Conservation (phyloP, 2,113 vertebrate genomes). For the Argyrosomus japonicus region DNA sequence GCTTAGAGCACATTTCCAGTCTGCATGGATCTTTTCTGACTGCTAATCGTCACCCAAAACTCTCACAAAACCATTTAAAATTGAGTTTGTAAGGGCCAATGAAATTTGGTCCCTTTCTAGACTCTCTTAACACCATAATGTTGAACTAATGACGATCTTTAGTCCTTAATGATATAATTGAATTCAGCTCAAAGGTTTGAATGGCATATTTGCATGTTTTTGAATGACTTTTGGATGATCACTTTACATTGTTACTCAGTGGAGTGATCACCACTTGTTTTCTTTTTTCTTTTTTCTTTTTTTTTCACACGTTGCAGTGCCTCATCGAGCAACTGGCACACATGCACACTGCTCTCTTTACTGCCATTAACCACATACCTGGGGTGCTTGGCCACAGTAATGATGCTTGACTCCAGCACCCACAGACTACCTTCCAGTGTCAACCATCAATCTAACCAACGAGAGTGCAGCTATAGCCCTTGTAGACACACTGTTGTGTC, state of each 20-base stretch:
- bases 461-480: slow-evolving; percentile 31
- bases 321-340: slow-evolving; percentile 68
- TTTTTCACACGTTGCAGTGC: slow-evolving; percentile 38
- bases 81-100: slow-evolving; percentile 35
- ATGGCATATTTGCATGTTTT: slow-evolving; percentile 36
- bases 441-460: slow-evolving; percentile 66
- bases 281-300: not conserved
- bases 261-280: slow-evolving; percentile 44
- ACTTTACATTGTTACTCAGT: slow-evolving; percentile 50
- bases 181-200: slow-evolving; percentile 50
- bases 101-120: slow-evolving; percentile 4
- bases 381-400: slow-evolving; percentile 69
- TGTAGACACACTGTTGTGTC: slow-evolving; percentile 16
- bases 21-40: slow-evolving; percentile 58
- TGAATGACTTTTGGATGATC: slow-evolving; percentile 48
- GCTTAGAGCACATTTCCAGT: slow-evolving; percentile 47
- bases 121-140: slow-evolving; percentile 40
- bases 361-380: slow-evolving; percentile 74
- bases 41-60: slow-evolving; percentile 48
- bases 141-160: slow-evolving; percentile 57
- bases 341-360: slow-evolving; percentile 61
- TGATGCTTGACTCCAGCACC: slow-evolving; percentile 75
- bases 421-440: slow-evolving; percentile 59
- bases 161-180: slow-evolving; percentile 44
- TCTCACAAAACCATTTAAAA: slow-evolving; percentile 47